Percentiles rank a stretch among this genome's conserved stretches.
Evolutionary conservation across 1,140 invertebrate genomes (phyloP).

Genomic region (Pentalonia nigronervosa): DNA sequence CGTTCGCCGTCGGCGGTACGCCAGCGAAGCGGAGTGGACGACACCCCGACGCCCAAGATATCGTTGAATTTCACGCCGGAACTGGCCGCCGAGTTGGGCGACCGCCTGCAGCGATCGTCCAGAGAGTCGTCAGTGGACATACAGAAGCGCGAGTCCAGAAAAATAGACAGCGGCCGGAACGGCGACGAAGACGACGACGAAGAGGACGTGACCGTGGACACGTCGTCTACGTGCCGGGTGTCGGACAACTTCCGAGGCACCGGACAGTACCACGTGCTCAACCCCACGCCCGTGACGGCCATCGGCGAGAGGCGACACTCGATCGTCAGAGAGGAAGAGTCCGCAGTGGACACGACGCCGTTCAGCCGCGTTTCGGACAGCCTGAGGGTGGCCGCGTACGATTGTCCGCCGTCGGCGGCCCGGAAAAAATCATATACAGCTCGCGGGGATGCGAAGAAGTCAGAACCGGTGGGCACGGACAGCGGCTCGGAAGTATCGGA

Average conservation of each 20-base stretch:
- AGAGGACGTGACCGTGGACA: constrained; percentile 53
- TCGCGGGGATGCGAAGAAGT: constrained; percentile 45
- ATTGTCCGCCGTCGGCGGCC: neutral
- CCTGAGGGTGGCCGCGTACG: constrained; percentile 17
- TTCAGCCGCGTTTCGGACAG: constrained; percentile 60
- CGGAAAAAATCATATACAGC: neutral
- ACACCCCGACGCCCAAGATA: constrained; percentile 46
- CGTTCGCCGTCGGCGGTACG: constrained; percentile 46
- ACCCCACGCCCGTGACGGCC: constrained; percentile 39
- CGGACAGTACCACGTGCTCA: constrained; percentile 53
- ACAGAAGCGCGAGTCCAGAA: too few species aligned
- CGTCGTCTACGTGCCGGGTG: constrained; percentile 58
- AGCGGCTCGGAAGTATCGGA: constrained; percentile 87
- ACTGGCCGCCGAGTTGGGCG: neutral
- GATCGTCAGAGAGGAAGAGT: constrained; percentile 59
- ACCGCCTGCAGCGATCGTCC: neutral
- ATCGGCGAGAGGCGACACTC: constrained; percentile 29
- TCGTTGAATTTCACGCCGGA: constrained; percentile 42
- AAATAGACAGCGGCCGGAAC: too few species aligned
- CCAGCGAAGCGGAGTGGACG: constrained; percentile 31
- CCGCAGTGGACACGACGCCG: constrained; percentile 59
- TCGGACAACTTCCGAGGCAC: constrained; percentile 60
- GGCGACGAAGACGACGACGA: neutral
- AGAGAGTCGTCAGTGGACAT: constrained; percentile 20
- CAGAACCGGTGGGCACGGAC: constrained; percentile 68